Evolutionary conservation across 2,888 invertebrate genomes (phyloP).

Genomic region (Eristalis arbustorum): DNA sequence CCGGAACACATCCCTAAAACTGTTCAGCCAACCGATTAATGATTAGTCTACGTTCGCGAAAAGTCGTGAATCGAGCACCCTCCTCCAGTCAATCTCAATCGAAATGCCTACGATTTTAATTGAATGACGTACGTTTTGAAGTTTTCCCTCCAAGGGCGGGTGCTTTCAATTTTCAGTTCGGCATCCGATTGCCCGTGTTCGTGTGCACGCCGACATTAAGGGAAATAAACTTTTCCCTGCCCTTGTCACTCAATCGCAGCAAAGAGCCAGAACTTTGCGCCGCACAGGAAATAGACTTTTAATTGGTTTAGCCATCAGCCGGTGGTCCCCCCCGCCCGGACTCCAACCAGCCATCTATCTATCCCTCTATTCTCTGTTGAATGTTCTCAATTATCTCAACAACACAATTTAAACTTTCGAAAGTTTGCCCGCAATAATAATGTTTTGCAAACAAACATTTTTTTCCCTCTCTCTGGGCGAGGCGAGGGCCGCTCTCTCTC

Average conservation of each 20-base stretch:
- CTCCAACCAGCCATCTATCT: background rate
- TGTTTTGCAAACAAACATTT: constrained; percentile 35
- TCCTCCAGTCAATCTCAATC: too few relatives aligned
- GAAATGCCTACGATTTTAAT: background rate
- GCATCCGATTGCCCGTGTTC: background rate
- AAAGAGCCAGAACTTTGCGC: constrained; percentile 22
- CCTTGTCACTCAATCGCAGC: constrained; percentile 30
- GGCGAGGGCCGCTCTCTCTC: background rate
- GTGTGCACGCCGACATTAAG: background rate
- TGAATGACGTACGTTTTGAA: background rate
- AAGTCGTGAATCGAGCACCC: too few relatives aligned
- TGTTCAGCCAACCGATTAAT: too few relatives aligned
- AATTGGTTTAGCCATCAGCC: constrained; percentile 55
- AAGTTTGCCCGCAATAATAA: constrained; percentile 61
- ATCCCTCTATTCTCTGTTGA: constrained; percentile 41
- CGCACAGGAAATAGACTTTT: constrained; percentile 58
- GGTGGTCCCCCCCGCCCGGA: background rate
- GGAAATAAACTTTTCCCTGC: constrained; percentile 11
- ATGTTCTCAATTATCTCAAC: constrained; percentile 67
- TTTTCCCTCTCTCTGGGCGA: constrained; percentile 24
- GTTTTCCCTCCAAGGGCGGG: background rate
- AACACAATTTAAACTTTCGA: constrained; percentile 67
- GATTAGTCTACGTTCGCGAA: too few relatives aligned
- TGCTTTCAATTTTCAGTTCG: background rate
- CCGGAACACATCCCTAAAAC: too few relatives aligned